These are phyloP conservation scores for Peucedramus taeniatus DNA, from an alignment of 2,113 vertebrate genomes.

Conservation along the genomic window DNA sequence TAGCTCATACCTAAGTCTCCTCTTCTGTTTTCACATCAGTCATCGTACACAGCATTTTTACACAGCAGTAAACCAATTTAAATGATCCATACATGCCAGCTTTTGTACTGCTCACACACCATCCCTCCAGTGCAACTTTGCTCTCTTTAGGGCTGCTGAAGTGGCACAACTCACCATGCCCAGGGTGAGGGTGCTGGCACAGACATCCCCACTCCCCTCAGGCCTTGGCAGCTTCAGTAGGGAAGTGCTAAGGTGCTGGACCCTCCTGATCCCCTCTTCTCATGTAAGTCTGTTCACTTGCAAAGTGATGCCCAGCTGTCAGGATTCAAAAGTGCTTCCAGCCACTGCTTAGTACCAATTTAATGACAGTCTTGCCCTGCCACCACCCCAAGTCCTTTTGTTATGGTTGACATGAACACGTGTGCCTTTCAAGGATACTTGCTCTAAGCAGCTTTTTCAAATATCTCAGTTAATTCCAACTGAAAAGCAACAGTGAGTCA, in stretches of 20 bases:
- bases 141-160: neutral
- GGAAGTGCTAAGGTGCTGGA: neutral
- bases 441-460: neutral
- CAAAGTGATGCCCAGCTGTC: rapidly evolving
- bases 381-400: neutral
- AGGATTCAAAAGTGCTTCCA: neutral
- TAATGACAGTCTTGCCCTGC: neutral
- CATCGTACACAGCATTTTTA: neutral
- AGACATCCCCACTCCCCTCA: neutral
- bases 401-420: neutral
- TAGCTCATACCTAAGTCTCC: slow-evolving; percentile 59
- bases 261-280: neutral
- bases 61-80: slow-evolving; percentile 35
- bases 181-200: rapidly evolving
- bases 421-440: neutral
- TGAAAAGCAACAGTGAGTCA: neutral
- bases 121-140: neutral
- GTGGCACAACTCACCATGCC: neutral
- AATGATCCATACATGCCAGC: slow-evolving; percentile 28
- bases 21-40: slow-evolving; percentile 55
- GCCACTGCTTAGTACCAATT: neutral
- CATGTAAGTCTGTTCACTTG: neutral
- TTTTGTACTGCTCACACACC: neutral
- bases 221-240: neutral
- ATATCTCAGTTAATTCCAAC: neutral